Percentiles rank a stretch among this genome's conserved stretches.
Conservation (phyloP, 2,797 vertebrate genomes). For the Brachymystax lenok region DNA sequence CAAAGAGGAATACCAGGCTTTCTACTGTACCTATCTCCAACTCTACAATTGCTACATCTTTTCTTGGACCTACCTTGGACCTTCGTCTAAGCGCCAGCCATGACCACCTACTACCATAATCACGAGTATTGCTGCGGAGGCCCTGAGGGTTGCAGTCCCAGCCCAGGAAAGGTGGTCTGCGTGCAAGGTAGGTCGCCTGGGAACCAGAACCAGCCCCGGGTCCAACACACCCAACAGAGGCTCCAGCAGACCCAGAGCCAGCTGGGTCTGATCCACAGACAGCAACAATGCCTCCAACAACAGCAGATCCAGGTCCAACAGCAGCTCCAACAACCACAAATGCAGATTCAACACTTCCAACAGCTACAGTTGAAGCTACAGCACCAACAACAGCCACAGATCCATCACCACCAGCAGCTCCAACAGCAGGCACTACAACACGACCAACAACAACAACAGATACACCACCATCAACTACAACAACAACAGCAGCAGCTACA, state of each 20-base stretch:
- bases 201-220: conserved; percentile 37
- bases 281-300: conserved; percentile 27
- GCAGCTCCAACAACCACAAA: conserved; percentile 28
- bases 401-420: conserved; percentile 50
- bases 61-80: conserved; percentile 4
- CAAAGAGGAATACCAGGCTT: conserved; percentile 11
- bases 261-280: conserved; percentile 24
- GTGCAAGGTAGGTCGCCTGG: conserved; percentile 36
- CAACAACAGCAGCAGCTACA: conserved; percentile 19
- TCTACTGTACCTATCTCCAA: conserved; percentile 14
- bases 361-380: background rate
- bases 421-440: conserved; percentile 21
- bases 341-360: background rate
- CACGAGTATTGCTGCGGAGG: conserved; percentile 72
- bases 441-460: conserved; percentile 38
- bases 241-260: conserved; percentile 30
- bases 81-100: conserved; percentile 32
- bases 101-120: conserved; percentile 76
- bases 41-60: conserved; percentile 14
- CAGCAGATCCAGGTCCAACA: conserved; percentile 64
- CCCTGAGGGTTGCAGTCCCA: conserved; percentile 24
- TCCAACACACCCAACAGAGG: conserved; percentile 61
- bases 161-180: conserved; percentile 27
- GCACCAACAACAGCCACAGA: conserved; percentile 33
- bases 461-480: conserved; percentile 48